Base-by-base conservation (phyloP, 2,888 invertebrate species). In the Mylabris sibirica region DNA sequence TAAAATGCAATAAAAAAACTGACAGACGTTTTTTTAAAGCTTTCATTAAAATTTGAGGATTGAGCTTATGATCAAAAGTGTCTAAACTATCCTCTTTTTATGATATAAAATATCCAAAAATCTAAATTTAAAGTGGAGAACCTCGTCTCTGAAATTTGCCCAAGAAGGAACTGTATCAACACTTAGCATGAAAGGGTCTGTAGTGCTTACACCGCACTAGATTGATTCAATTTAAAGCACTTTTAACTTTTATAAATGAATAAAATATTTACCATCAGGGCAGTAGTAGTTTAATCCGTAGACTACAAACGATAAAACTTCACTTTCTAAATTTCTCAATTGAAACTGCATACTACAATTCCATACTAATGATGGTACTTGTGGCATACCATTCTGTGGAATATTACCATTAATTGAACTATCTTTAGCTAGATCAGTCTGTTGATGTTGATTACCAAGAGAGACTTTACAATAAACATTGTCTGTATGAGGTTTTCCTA, bases 331-430 rank as follows among this genome's bases (percentile, higher is more conserved):
- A 81, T 92, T 90, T 78, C 90, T 89, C 61, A 93, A 87, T 72
- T 90, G 88, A 81, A 93, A 93, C 84, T 93, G 93, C 92, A 93
- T 93, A 61, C 90, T 90, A 65, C 89, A 87, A 81, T 93, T 91
- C 92, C 93, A 93, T 69, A 90, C 86, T 12, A 92, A 89, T 22
- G 77, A 78, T 1, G 84, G 83, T 53, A 81, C 78, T 71, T 79
- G 82, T 1, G 83, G 83, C 22, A 74, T 72, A 24, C 81, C 80
- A 70, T 82, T 83, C 70, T 81, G 80, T 3, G 79, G 74, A 38
- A 77, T 68, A 68, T 84, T 85, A 3, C 84, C 84, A 70, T 84
- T 84, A 17, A 72, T 84, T 66, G 85, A 82, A 38, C 87, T 86
- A 26, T 90, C 89, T 67, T 87, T 87, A 20, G 87, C 87, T 24